Base-by-base conservation (phyloP, 2,113 vertebrate species). In the Sisor rabdophorus region DNA sequence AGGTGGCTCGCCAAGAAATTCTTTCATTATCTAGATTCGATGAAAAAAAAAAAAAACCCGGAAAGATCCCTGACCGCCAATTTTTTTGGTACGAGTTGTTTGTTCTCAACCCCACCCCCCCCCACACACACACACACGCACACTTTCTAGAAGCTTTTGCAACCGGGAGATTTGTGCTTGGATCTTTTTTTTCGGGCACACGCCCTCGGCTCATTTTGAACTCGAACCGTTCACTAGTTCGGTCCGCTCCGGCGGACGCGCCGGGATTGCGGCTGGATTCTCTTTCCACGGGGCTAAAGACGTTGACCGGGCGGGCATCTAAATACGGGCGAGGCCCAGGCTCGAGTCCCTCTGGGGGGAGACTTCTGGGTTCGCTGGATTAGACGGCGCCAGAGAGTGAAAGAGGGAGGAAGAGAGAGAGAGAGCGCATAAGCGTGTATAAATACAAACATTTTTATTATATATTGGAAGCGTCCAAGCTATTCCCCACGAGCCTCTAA, bases 401-500 rank as follows among this genome's bases (percentile, higher is more conserved):
- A 36, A 36, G 32, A 36, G 32, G 7, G 32, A 36, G 32, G 7
- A 7, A 36, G 44, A 22, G 55, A 70, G 79, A 47, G 65, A 48
- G 56, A 16, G 90, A 92, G 91, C 93, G 91, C 93, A 93, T 94
- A 93, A 92, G 91, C 91, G 93, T 94, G 93, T 93, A 89, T 93
- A 93, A 93, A 93, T 93, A 93, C 91, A 93, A 90, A 90, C 91
- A 90, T 93, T n/a, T n/a, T n/a, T 93, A 94, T 95, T 94, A 94
- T 95, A 92, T 95, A 95, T 94, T 88, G 93, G 92, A 93, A 89
- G 92, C 93, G 93, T 94, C 94, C 92, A 75, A 87, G 88, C 84
- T 91, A 91, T 92, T 94, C 93, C 92, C 93, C 80, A 87, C 92
- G 91, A 92, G 87, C 90, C 91, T 92, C 88, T 94, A 93, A 95